Conservation (phyloP, 2,888 invertebrate species). For the Sesia apiformis region DNA sequence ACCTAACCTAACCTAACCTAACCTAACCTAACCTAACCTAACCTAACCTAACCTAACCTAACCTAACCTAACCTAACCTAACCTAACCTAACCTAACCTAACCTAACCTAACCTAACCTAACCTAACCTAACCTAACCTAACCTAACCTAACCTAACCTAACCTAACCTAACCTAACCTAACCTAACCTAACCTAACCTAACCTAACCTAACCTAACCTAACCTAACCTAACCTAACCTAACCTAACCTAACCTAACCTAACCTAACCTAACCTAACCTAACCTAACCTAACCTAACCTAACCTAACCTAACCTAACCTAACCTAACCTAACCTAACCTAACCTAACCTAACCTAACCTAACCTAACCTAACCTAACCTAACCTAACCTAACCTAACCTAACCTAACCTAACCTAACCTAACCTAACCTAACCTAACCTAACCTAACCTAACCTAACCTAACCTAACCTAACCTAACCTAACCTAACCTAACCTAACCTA, state of each 20-base stretch:
- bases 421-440: slow-evolving; percentile 1
- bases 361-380: slow-evolving; percentile 1
- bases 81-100: slow-evolving; percentile 1
- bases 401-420: slow-evolving; percentile 1
- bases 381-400: slow-evolving; percentile 1
- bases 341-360: slow-evolving; percentile 1
- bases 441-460: slow-evolving; percentile 1
- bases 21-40: slow-evolving; percentile 1
- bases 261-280: slow-evolving; percentile 1
- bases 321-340: slow-evolving; percentile 1
- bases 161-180: slow-evolving; percentile 1
- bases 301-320: slow-evolving; percentile 1
- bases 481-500: slow-evolving; percentile 1
- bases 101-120: slow-evolving; percentile 1
- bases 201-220: slow-evolving; percentile 1
- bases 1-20: slow-evolving; percentile 1
- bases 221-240: slow-evolving; percentile 1
- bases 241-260: slow-evolving; percentile 1
- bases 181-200: slow-evolving; percentile 1
- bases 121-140: slow-evolving; percentile 1
- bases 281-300: slow-evolving; percentile 1
- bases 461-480: slow-evolving; percentile 1
- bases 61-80: slow-evolving; percentile 1
- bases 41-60: slow-evolving; percentile 1
- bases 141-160: slow-evolving; percentile 1